A percentile compares a stretch with the other conserved stretches of the same genome.
Evolutionary conservation across 2,888 invertebrate species (phyloP).

Genomic region (Phoenoteleia sp.): DNA sequence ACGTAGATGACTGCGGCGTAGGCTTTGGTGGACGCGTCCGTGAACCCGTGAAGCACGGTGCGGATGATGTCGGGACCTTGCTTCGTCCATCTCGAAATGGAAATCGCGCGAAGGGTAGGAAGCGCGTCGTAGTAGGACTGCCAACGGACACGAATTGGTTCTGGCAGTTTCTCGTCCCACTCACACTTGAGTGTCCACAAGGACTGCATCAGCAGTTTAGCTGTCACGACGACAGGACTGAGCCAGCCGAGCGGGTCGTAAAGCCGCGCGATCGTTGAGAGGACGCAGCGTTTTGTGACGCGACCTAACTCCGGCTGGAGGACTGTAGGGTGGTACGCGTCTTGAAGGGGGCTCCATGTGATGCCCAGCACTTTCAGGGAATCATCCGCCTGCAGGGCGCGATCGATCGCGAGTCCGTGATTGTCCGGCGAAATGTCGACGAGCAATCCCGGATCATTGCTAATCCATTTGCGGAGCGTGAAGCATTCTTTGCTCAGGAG

Average conservation of each 20-base stretch:
- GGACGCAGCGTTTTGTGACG: not conserved
- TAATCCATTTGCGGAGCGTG: not conserved
- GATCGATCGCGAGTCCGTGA: not conserved
- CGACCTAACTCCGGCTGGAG: not conserved
- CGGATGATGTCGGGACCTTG: not conserved
- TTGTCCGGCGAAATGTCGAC: not conserved
- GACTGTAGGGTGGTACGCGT: not conserved
- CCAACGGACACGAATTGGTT: too few species aligned
- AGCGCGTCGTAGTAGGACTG: not conserved
- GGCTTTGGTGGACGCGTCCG: too few species aligned
- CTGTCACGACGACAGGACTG: not conserved
- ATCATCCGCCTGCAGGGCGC: not conserved
- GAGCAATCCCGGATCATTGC: not conserved
- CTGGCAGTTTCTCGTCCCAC: constrained; percentile 21
- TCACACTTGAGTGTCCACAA: constrained; percentile 19
- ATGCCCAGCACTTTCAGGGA: not conserved
- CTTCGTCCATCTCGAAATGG: not conserved
- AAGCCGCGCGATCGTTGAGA: not conserved
- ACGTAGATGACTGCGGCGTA: too few species aligned
- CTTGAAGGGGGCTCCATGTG: not conserved
- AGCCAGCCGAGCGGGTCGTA: constrained; percentile 50
- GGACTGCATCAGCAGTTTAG: constrained; percentile 27
- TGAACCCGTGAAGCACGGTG: constrained; percentile 42
- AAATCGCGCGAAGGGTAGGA: not conserved
- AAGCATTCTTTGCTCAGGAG: not conserved